Conservation (phyloP, 2,113 vertebrate species). For the Strigops habroptila region DNA sequence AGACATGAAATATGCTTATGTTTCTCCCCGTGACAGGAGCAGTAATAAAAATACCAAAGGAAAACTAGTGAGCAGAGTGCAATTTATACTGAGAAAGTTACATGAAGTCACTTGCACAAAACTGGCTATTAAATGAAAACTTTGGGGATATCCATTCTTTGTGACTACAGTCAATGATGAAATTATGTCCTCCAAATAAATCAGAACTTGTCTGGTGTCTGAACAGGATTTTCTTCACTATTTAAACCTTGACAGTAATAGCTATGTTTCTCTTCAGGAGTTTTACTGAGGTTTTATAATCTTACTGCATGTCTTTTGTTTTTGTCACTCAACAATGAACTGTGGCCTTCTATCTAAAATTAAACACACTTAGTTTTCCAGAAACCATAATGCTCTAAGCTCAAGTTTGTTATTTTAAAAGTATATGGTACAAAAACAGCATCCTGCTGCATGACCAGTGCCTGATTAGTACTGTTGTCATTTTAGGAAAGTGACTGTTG, state of each 20-base stretch:
- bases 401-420: not conserved
- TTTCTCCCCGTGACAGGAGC: not conserved
- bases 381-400: not conserved
- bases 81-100: not conserved
- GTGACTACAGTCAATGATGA: not conserved
- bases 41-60: not conserved
- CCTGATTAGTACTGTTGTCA: not conserved
- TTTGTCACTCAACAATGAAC: not conserved
- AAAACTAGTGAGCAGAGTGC: not conserved
- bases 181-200: not conserved
- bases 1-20: not conserved
- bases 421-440: not conserved
- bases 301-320: not conserved
- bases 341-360: not conserved
- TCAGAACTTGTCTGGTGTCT: rapidly evolving
- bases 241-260: too few relatives aligned
- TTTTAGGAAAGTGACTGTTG: not conserved
- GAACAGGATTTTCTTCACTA: not conserved
- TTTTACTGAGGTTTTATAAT: not conserved
- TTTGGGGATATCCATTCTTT: not conserved
- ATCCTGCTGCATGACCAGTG: not conserved
- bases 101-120: not conserved
- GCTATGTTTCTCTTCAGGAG: not conserved
- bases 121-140: too few relatives aligned
- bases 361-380: not conserved